Conservation (phyloP, 2,888 invertebrate genomes). For the Panzeria rudis region DNA sequence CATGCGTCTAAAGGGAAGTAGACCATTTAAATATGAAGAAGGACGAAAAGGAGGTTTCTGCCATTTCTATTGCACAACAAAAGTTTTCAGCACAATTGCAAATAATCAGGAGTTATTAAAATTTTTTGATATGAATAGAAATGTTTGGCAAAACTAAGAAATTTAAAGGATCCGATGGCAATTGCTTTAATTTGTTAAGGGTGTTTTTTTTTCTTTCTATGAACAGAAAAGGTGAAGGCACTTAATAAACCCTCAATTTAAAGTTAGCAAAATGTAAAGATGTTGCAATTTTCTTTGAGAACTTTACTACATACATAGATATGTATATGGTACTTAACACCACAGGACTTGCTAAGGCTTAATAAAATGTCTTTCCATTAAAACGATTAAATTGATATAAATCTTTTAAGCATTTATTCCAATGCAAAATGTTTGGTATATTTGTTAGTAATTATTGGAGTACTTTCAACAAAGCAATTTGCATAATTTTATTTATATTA, state of each 20-base stretch:
- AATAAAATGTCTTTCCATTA: background rate
- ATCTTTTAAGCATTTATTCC: slow-evolving; percentile 21
- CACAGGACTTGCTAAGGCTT: slow-evolving; percentile 35
- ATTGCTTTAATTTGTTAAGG: slow-evolving; percentile 41
- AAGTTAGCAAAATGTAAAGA: slow-evolving; percentile 18
- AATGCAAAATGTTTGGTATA: background rate
- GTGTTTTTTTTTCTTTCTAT: background rate
- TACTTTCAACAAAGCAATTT: background rate
- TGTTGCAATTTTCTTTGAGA: slow-evolving; percentile 19
- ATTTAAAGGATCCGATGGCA: slow-evolving; percentile 25
- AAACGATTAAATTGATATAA: slow-evolving; percentile 61
- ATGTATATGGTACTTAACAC: slow-evolving; percentile 61
- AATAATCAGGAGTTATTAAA: background rate
- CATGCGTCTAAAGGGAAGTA: slow-evolving; percentile 48
- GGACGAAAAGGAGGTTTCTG: background rate
- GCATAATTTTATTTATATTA: slow-evolving; percentile 9
- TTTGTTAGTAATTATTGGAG: slow-evolving; percentile 2
- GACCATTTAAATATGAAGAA: slow-evolving; percentile 22
- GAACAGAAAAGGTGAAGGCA: slow-evolving; percentile 24
- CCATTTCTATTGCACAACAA: slow-evolving; percentile 16
- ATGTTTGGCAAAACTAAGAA: slow-evolving; percentile 3
- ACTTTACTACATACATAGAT: no score
- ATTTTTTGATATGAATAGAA: background rate
- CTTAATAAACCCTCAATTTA: slow-evolving; percentile 32
- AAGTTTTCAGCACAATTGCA: slow-evolving; percentile 19